Conservation (phyloP, 2,888 invertebrate species). For the Cheilosia grossa region DNA sequence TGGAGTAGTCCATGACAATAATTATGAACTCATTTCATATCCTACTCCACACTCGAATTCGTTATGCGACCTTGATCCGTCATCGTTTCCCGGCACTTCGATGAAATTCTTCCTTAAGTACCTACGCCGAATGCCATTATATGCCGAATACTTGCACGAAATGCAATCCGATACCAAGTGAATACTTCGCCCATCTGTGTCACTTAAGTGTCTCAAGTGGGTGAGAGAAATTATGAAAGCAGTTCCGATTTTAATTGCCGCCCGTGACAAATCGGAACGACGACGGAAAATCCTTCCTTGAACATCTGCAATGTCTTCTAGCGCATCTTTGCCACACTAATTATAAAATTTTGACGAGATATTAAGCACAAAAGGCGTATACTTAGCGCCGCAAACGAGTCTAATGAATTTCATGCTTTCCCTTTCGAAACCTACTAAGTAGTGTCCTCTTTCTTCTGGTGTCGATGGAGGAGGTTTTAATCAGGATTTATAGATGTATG, state of each 20-base stretch:
- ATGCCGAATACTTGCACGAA: neutral
- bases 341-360: constrained; percentile 8
- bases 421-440: neutral
- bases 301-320: constrained; percentile 15
- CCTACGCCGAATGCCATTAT: no score
- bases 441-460: no score
- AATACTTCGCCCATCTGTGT: neutral
- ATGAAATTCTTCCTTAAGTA: no score
- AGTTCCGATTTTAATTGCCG: constrained; percentile 45
- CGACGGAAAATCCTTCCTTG: neutral
- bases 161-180: constrained; percentile 25
- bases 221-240: constrained; percentile 16
- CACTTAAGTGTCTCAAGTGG: constrained; percentile 40
- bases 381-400: constrained; percentile 43
- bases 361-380: constrained; percentile 26
- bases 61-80: no score
- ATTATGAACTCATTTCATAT: no score
- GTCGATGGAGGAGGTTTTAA: constrained; percentile 34
- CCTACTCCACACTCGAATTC: no score
- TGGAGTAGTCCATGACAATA: no score
- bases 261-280: constrained; percentile 46
- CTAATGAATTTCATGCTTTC: constrained; percentile 68
- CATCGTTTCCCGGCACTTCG: no score
- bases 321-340: constrained; percentile 6
- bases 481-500: neutral